Evolutionary conservation across 53 echinoderm and acorn worm genomes (phyloP), one percentile per base, ranked within the genome.

Genomic region (Arbacia lixula): DNA sequence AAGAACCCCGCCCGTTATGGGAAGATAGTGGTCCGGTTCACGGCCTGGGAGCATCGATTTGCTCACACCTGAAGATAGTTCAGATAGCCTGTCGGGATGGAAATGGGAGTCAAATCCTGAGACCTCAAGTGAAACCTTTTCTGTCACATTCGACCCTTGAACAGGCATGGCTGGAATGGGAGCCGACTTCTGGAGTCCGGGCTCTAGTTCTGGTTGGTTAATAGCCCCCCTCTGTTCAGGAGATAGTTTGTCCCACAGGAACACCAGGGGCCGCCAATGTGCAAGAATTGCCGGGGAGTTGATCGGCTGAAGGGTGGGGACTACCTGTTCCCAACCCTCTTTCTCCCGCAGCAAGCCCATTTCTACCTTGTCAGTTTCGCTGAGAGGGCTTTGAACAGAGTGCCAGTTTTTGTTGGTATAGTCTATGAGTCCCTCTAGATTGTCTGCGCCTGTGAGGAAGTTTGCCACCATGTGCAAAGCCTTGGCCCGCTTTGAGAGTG

Each of bases 1-100:
- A 17, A 68, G 1, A 2, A 84, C 84, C 53, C 66, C 84, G 24
- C 68, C 68, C n/a, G 67, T 30, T 3, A 84, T 2, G 34, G 53
- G 52, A 52, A 84, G 28, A 3, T 52, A 36, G 68, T 84, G 53
- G 1, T 66, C 54, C 24, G 67, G 84, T 6, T 8, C 53, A 14
- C 54, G 65, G 20, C 54, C 68, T n/a, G 54, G 66, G 46, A 14
- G 8, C 46, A 46, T 46, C n/a, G n/a, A n/a, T n/a, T n/a, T n/a
- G n/a, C n/a, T n/a, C n/a, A n/a, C n/a, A n/a, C n/a, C n/a, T n/a
- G n/a, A n/a, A n/a, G n/a, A n/a, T n/a, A n/a, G n/a, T n/a, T n/a
- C n/a, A n/a, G n/a, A 14, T 6, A 46, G 46, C 46, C 46, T 6
- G 46, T 46, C 46, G 8, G 46, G 46, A 46, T 46, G 46, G 46